phyloP scores from a whole-genome alignment of 2,888 invertebrate species.

The Aspidiotus destructor region DNA sequence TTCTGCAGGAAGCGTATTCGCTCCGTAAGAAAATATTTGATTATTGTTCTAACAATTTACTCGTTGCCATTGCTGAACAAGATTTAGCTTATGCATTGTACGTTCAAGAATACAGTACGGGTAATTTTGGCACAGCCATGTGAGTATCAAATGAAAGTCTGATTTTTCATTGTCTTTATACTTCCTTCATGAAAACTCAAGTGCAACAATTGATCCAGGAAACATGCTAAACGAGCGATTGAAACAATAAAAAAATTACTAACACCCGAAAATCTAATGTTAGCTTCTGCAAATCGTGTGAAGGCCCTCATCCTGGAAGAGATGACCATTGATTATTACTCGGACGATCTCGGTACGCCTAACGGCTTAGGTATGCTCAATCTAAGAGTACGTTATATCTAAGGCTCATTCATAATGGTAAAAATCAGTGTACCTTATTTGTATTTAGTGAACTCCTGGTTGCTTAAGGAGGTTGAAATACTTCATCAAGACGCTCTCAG shows the following conservation, averaged over 20 bases:
- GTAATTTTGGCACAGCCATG: conserved; percentile 70
- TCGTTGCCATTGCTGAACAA: conserved; percentile 81
- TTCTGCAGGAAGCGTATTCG: conserved; percentile 49
- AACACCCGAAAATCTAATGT: conserved; percentile 68
- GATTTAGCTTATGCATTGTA: conserved; percentile 89
- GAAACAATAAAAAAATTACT: conserved; percentile 68
- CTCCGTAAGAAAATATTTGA: conserved; percentile 70
- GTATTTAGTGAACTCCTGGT: conserved; percentile 43
- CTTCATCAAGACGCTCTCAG: conserved; percentile 74
- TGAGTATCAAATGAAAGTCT: conserved; percentile 40
- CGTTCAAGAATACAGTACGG: conserved; percentile 82
- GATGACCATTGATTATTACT: conserved; percentile 67
- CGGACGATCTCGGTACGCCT: not conserved
- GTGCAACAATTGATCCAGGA: conserved; percentile 44
- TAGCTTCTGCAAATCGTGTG: conserved; percentile 81
- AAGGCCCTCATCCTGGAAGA: conserved; percentile 89
- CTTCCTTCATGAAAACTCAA: conserved; percentile 1
- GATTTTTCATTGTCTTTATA: conserved; percentile 12
- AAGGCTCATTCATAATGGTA: not conserved
- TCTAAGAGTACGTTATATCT: not conserved
- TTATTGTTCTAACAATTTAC: conserved; percentile 59
- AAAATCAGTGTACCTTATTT: not conserved
- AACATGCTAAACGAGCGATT: conserved; percentile 74
- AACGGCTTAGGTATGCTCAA: conserved; percentile 9
- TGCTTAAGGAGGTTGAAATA: conserved; percentile 68